Evolutionary conservation across 1,140 invertebrate species (phyloP).

Genomic region (Neodiprion lecontei): DNA sequence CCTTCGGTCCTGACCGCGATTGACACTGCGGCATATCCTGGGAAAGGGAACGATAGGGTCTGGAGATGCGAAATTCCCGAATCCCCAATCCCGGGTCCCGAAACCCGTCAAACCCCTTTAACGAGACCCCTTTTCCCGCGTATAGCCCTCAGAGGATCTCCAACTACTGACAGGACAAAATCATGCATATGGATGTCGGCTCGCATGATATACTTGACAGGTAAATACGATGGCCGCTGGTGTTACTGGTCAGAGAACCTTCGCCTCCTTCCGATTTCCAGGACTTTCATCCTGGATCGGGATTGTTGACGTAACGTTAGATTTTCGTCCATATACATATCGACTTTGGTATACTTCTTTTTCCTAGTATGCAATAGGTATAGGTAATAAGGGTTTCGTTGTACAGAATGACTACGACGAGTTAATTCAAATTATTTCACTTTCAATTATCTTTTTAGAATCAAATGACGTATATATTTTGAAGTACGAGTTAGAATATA

Average conservation of each 20-base stretch:
- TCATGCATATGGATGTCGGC: conserved; percentile 1
- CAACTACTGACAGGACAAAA: not conserved
- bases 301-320: not conserved
- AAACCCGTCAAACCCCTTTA: not conserved
- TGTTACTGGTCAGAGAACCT: not conserved
- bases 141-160: not conserved
- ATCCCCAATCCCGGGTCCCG: not conserved
- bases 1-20: not conserved
- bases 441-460: too few species aligned
- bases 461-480: too few species aligned
- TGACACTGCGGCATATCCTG: not conserved
- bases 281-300: not conserved
- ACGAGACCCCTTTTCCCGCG: not conserved
- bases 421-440: too few species aligned
- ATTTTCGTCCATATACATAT: too few species aligned
- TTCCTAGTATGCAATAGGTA: too few species aligned
- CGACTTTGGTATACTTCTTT: too few species aligned
- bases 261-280: not conserved
- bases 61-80: not conserved
- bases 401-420: too few species aligned
- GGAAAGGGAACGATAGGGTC: not conserved
- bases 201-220: not conserved
- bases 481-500: too few species aligned
- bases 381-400: too few species aligned
- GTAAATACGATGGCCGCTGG: not conserved